These are phyloP conservation scores for Phrynocephalus versicolor DNA, from an alignment of 2,113 vertebrate species.

Conservation along the genomic window DNA sequence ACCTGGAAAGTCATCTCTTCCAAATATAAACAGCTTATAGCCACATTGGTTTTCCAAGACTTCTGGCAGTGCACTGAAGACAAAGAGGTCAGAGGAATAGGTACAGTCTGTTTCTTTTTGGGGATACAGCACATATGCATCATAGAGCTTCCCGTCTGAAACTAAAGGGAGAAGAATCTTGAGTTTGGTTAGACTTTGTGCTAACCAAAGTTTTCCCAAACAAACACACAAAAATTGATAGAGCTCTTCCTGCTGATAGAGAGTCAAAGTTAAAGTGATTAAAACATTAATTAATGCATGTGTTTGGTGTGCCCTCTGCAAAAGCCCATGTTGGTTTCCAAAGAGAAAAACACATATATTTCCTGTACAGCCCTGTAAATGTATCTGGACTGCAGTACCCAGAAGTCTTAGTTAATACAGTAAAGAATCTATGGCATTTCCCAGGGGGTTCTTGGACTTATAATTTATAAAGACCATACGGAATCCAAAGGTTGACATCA, in stretches of 20 bases:
- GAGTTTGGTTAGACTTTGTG: neutral
- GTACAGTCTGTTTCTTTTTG: conserved; percentile 62
- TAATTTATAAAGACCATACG: too few relatives aligned
- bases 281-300: neutral
- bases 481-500: too few relatives aligned
- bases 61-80: conserved; percentile 82
- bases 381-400: too few relatives aligned
- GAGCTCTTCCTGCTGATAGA: neutral
- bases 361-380: too few relatives aligned
- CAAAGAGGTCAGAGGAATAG: conserved; percentile 76
- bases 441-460: too few relatives aligned
- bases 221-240: neutral
- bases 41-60: conserved; percentile 87
- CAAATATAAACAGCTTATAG: conserved; percentile 88
- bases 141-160: conserved; percentile 87
- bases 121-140: conserved; percentile 90
- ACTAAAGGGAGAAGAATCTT: conserved; percentile 67
- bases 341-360: too few relatives aligned
- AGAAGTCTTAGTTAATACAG: too few relatives aligned
- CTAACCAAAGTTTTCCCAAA: neutral
- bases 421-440: too few relatives aligned
- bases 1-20: conserved; percentile 85
- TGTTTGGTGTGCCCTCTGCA: too few relatives aligned
- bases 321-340: too few relatives aligned
- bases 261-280: neutral